These are phyloP conservation scores for Gerris lacustris DNA, from an alignment of 2,888 invertebrate species.

Conservation along the genomic window DNA sequence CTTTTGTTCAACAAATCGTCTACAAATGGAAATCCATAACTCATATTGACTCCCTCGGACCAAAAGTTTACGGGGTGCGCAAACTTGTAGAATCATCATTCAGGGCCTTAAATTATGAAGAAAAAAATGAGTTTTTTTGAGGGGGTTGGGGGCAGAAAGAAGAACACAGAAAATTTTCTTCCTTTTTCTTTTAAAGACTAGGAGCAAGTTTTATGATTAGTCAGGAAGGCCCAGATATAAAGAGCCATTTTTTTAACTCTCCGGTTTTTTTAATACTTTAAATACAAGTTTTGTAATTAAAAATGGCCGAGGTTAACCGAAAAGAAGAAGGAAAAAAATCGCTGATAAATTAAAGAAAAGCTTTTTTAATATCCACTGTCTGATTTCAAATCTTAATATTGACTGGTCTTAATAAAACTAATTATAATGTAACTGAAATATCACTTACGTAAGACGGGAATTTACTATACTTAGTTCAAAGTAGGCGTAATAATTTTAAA, in stretches of 20 bases:
- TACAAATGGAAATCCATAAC: neutral
- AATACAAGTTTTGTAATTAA: constrained; percentile 3
- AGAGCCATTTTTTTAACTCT: neutral
- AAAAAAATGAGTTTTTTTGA: neutral
- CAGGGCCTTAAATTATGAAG: neutral
- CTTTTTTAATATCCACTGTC: no score
- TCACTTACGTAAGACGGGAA: no score
- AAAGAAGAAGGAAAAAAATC: neutral
- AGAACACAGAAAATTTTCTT: neutral
- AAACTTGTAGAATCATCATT: constrained; percentile 5
- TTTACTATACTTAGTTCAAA: no score
- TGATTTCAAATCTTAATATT: no score
- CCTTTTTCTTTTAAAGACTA: neutral
- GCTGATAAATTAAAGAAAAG: no score
- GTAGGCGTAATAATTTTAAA: no score
- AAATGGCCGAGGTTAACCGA: neutral
- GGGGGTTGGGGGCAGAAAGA: neutral
- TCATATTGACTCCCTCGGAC: constrained; percentile 1
- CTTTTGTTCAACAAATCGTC: neutral
- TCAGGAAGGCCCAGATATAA: neutral
- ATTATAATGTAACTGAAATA: no score
- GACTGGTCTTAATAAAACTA: no score
- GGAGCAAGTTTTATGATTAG: constrained; percentile 1
- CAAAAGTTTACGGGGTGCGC: neutral
- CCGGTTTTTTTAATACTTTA: neutral